Base-by-base conservation (phyloP, 2,888 invertebrate species). In the Sinelater perroti region DNA sequence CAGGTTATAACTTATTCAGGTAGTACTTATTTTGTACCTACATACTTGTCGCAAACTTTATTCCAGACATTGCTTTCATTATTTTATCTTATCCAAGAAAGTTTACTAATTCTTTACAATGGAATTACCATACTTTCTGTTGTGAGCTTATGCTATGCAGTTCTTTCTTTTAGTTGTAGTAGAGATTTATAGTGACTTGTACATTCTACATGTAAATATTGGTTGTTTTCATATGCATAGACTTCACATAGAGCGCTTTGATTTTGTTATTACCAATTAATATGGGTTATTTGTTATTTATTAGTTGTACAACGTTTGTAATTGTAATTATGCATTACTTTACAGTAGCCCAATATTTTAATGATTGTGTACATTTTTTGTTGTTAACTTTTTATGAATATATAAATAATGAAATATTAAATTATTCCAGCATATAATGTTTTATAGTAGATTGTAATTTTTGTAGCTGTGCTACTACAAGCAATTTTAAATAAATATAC, bases 391-490 rank as follows among this genome's bases (percentile, higher is more conserved):
- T 55, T 56, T 61, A 62, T 60, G 59, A 59, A 58, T 60, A 53
- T 58, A 60, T 60, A 60, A 50, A 60, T 50, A 53, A 55, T 55
- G 42, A 58, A 55, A 62, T 58, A 70, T 72, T 75, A 75, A 76
- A 74, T 75, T 75, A 75, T 76, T 75, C 72, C 71, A 71, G 72
- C 64, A 71, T 65, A 62, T 68, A 70, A 62, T 65, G 62, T 70
- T 70, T 74, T 70, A 73, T 73, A 68, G 69, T 74, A 73, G 72
- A 70, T 72, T 70, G 69, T 69, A 71, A 65, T 69, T 73, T 75
- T 74, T 73, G 74, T 76, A 75, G 73, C 72, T 71, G 71, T 74
- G 73, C 71, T 74, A 72, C 71, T 74, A 74, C 71, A 73, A 72
- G 72, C 72, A 75, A 75, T 75, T 74, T 71, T 66, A 71, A 70